Conservation (phyloP, 2,888 invertebrate species). For the Rhagium mordax region DNA sequence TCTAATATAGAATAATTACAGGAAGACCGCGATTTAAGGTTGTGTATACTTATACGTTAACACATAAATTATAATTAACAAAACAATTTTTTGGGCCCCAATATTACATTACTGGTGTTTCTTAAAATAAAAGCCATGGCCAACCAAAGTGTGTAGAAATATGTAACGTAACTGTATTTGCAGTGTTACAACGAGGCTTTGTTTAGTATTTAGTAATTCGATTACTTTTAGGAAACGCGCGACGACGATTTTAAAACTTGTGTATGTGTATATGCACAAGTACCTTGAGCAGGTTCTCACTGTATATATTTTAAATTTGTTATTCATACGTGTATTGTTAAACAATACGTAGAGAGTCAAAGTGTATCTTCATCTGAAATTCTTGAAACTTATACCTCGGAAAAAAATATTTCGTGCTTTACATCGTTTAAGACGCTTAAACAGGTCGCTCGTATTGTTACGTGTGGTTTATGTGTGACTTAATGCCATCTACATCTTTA, state of each 20-base stretch:
- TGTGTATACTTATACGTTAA: background rate
- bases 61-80: background rate
- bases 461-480: constrained; percentile 53
- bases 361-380: constrained; percentile 67
- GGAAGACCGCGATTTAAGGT: background rate
- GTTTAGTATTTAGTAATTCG: no score
- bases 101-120: background rate
- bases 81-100: background rate
- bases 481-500: constrained; percentile 55
- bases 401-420: constrained; percentile 61
- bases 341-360: constrained; percentile 61
- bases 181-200: no score
- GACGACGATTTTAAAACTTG: no score
- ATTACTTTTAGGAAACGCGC: no score
- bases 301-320: constrained; percentile 54
- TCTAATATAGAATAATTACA: background rate
- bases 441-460: constrained; percentile 55
- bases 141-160: background rate
- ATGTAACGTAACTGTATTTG: background rate
- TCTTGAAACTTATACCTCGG: constrained; percentile 55
- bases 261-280: background rate
- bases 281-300: constrained; percentile 1
- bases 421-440: constrained; percentile 60
- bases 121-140: background rate
- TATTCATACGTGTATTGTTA: constrained; percentile 63